Conservation (phyloP, 2,888 invertebrate genomes). For the Pyrrhia umbra region DNA sequence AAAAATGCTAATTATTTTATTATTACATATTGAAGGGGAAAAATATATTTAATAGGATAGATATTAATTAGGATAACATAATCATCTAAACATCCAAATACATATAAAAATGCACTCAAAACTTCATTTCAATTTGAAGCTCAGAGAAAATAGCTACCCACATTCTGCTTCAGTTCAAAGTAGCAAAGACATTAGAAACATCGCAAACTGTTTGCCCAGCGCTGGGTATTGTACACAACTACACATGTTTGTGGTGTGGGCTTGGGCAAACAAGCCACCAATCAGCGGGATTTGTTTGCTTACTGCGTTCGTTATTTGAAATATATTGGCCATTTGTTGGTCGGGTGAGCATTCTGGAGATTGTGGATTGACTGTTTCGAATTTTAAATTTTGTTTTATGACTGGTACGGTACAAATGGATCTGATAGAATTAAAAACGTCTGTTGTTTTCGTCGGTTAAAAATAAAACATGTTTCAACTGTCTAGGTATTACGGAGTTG, state of each 20-base stretch:
- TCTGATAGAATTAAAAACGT: no score
- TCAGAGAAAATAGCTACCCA: no score
- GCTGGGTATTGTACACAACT: constrained; percentile 51
- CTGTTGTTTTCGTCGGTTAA: no score
- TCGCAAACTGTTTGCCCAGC: constrained; percentile 61
- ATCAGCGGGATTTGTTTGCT: constrained; percentile 60
- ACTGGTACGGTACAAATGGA: not conserved
- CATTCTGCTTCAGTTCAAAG: constrained; percentile 6
- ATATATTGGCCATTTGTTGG: constrained; percentile 43
- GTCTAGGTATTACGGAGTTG: no score
- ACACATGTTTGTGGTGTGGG: constrained; percentile 49
- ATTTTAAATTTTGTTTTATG: constrained; percentile 28
- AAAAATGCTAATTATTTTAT: no score
- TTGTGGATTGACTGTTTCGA: constrained; percentile 10
- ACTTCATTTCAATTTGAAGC: no score
- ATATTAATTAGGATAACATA: no score
- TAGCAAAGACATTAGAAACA: constrained; percentile 40
- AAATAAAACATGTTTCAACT: no score
- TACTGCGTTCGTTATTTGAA: constrained; percentile 48
- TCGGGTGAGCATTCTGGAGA: not conserved
- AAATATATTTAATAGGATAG: no score
- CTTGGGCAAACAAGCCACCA: constrained; percentile 58
- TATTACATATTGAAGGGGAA: no score
- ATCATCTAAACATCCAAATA: no score
- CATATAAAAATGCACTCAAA: no score